phyloP scores from a whole-genome alignment of 2,113 vertebrate species.

The Aptenodytes patagonicus region DNA sequence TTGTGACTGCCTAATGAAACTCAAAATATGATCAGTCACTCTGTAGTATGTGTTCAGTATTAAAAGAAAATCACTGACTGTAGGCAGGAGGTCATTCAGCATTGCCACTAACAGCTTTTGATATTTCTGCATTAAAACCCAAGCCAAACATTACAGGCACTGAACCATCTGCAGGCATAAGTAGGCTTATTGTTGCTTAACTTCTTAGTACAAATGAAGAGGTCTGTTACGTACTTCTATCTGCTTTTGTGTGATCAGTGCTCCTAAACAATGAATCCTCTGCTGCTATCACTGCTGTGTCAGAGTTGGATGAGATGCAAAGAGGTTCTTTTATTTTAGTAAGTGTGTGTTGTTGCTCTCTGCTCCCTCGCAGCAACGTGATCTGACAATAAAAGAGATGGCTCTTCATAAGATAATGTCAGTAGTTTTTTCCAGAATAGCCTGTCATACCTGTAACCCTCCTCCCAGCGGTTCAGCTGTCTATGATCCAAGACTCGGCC shows the following conservation, averaged over 20 bases:
- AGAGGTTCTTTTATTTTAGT: slow-evolving; percentile 13
- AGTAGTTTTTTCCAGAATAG: background rate
- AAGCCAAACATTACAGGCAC: slow-evolving; percentile 7
- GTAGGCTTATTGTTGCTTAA: slow-evolving; percentile 36
- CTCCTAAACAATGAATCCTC: background rate
- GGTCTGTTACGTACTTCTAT: background rate
- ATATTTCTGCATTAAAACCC: slow-evolving; percentile 27
- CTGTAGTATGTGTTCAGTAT: background rate
- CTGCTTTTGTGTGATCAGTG: background rate
- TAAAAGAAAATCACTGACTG: slow-evolving; percentile 17
- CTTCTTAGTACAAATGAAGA: slow-evolving; percentile 18
- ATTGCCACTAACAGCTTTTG: slow-evolving; percentile 4
- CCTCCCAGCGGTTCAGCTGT: background rate
- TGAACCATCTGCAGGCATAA: slow-evolving; percentile 37
- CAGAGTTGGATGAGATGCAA: slow-evolving; percentile 34
- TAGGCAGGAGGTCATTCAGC: slow-evolving; percentile 45
- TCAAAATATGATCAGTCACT: slow-evolving; percentile 20
- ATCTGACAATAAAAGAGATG: background rate
- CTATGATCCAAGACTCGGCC: background rate
- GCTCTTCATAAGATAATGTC: background rate
- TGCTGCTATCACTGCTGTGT: background rate
- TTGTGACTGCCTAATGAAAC: slow-evolving; percentile 31
- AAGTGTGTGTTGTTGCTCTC: background rate
- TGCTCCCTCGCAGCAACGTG: background rate
- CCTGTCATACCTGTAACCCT: background rate